Conservation (phyloP, 2,113 vertebrate species). For the Recurvirostra avosetta region DNA sequence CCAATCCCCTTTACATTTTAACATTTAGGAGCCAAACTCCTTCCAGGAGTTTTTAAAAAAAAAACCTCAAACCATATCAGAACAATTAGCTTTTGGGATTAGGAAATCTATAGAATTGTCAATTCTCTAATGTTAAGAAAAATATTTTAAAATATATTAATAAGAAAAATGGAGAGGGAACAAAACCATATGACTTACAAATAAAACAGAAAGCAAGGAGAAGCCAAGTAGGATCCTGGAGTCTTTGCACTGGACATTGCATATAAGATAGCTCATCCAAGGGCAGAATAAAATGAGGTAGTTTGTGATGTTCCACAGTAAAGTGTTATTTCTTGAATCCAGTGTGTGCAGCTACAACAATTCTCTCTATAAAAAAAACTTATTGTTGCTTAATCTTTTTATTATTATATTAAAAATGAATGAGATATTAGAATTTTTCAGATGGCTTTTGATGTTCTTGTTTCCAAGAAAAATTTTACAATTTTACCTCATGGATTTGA, state of each 20-base stretch:
- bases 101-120: not conserved
- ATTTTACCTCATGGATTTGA: not conserved
- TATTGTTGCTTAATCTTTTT: not conserved
- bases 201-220: not conserved
- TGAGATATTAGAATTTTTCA: not conserved
- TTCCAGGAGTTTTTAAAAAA: not conserved
- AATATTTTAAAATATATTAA: not conserved
- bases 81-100: not conserved
- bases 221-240: not conserved
- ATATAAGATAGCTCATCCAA: not conserved
- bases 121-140: not conserved
- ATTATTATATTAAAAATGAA: not conserved
- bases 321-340: not conserved
- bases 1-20: not conserved
- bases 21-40: not conserved
- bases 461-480: not conserved
- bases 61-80: not conserved
- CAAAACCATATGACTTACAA: not conserved
- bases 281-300: not conserved
- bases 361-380: not conserved
- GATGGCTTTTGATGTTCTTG: not conserved
- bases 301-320: not conserved
- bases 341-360: not conserved
- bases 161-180: not conserved
- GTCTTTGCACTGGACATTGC: not conserved